Evolutionary conservation across 2,888 invertebrate genomes (phyloP).

Genomic region (Arctia plantaginis): DNA sequence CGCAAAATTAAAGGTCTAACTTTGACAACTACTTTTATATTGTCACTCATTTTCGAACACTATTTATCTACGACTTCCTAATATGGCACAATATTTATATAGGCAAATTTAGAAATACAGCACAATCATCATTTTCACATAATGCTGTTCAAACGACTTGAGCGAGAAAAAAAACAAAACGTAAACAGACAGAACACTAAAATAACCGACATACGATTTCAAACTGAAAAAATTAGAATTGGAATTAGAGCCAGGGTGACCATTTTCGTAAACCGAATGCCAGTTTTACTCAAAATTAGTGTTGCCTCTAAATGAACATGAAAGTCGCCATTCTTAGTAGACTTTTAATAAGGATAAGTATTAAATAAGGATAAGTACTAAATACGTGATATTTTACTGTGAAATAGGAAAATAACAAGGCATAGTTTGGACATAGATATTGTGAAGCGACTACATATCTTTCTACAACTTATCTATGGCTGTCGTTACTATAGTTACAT

Average conservation of each 20-base stretch:
- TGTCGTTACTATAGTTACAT: too few relatives aligned
- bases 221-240: slow-evolving; percentile 59
- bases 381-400: too few relatives aligned
- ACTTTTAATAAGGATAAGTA: too few relatives aligned
- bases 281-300: background rate
- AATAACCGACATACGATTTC: slow-evolving; percentile 73
- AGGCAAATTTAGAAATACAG: slow-evolving; percentile 31
- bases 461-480: too few relatives aligned
- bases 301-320: background rate
- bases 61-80: slow-evolving; percentile 42
- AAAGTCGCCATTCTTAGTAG: too few relatives aligned
- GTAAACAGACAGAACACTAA: slow-evolving; percentile 54
- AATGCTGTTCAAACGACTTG: slow-evolving; percentile 23
- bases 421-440: too few relatives aligned
- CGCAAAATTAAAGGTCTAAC: slow-evolving; percentile 89
- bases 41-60: slow-evolving; percentile 85
- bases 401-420: too few relatives aligned
- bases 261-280: background rate
- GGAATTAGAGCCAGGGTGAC: slow-evolving; percentile 10
- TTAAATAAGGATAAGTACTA: too few relatives aligned
- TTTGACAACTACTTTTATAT: slow-evolving; percentile 92
- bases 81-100: slow-evolving; percentile 38
- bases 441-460: too few relatives aligned
- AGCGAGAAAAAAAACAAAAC: slow-evolving; percentile 38
- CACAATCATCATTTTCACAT: slow-evolving; percentile 24